These are phyloP conservation scores for Entelurus aequoreus DNA, from an alignment of 2,113 vertebrate species.

Conservation along the genomic window DNA sequence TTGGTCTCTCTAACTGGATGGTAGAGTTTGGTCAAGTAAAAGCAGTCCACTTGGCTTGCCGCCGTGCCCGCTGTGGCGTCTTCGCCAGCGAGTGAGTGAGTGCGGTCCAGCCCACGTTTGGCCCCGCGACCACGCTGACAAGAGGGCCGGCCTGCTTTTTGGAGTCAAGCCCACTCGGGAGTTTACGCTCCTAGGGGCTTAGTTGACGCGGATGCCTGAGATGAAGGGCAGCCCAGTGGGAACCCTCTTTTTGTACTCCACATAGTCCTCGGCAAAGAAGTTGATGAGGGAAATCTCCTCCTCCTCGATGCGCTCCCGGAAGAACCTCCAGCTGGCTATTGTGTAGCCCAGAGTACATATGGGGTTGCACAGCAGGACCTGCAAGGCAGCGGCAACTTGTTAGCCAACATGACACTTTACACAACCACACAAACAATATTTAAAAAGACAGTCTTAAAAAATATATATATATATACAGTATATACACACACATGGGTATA, in stretches of 20 bases:
- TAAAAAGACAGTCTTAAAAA: too few relatives aligned
- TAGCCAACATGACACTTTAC: background rate
- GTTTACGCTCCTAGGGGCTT: conserved; percentile 30
- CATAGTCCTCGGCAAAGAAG: conserved; percentile 93
- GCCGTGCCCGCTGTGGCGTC: conserved; percentile 4
- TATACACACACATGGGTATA: too few relatives aligned
- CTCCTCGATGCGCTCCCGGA: conserved; percentile 91
- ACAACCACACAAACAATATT: too few relatives aligned
- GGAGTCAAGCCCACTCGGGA: conserved; percentile 34
- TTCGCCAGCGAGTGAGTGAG: conserved; percentile 18
- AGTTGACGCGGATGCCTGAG: conserved; percentile 84
- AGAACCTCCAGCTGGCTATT: conserved; percentile 92
- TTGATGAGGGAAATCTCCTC: conserved; percentile 92
- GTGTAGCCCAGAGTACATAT: conserved; percentile 86
- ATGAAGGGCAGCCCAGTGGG: conserved; percentile 92
- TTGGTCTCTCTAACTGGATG: conserved; percentile 26
- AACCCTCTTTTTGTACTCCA: conserved; percentile 89
- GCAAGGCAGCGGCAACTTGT: background rate
- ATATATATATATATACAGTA: too few relatives aligned
- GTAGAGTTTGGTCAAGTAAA: conserved; percentile 44
- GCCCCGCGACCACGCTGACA: conserved; percentile 23
- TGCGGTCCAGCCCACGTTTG: conserved; percentile 22
- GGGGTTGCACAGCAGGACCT: conserved; percentile 94
- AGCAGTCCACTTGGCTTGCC: conserved; percentile 34
- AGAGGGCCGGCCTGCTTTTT: conserved; percentile 40